Base-by-base conservation (phyloP, 2,113 vertebrate genomes). In the Emydocephalus ijimae region DNA sequence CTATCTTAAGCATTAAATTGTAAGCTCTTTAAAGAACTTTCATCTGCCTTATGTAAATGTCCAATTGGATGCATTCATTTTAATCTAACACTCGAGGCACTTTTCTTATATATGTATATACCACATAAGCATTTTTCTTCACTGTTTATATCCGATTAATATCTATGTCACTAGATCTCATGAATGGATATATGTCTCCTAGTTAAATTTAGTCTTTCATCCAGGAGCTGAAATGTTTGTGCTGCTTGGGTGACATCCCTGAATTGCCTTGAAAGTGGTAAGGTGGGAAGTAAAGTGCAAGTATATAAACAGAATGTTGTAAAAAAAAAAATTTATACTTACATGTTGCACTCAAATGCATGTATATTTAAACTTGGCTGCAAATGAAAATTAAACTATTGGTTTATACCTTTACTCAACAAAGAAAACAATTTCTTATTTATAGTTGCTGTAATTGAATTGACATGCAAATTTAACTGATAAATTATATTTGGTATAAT, bases 401-500 rank as follows among this genome's bases (percentile, higher is more conserved):
- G 96, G 97, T 97, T 98, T 97, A 97, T 96, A 97, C 96, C 94
- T 96, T 95, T 96, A 96, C 94, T 95, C 94, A 97, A 97, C 95
- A 92, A 96, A 56, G 50, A 34, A 34, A 59, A 21, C 34, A 96
- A 94, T 94, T 96, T 94, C 95, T 98, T 97, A 98, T 98, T 98
- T 98, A 98, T 97, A 97, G 97, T 96, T 96, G 92, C 94, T 97
- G 90, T 97, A 97, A 97, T 96, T 97, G 96, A 96, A 97, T 96
- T 96, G 97, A 97, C 96, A 96, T 96, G 97, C 97, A 96, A 95
- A 96, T 96, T 92, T 96, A 97, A 97, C 96, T 95, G 97, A 97
- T 98, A 97, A 98, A 98, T 98, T 98, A 98, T 98, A 97, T 98
- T 98, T 98, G 97, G 97, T 97, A 97, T 98, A 98, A 98, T 98